These are phyloP conservation scores for Drosophila rufa DNA, from an alignment of 1,140 invertebrate genomes.

Conservation along the genomic window DNA sequence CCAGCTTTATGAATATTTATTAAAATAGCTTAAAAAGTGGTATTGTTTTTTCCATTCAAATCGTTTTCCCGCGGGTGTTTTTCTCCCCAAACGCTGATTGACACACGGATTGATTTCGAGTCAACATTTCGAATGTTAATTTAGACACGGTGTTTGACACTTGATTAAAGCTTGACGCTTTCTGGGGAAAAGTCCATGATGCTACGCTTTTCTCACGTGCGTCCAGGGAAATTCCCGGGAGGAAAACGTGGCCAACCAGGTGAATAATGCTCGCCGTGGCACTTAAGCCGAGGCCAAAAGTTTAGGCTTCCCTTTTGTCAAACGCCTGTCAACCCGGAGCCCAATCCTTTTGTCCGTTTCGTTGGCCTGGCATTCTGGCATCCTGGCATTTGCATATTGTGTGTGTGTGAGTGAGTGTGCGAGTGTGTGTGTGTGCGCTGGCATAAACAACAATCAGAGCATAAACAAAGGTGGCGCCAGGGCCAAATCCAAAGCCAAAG, in stretches of 20 bases:
- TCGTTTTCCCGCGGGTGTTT: not conserved
- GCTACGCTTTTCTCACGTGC: conserved; percentile 20
- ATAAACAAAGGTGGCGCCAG: conserved; percentile 54
- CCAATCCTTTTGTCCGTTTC: conserved; percentile 60
- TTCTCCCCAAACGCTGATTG: conserved; percentile 19
- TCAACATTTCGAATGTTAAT: conserved; percentile 34
- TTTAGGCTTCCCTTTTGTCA: conserved; percentile 54
- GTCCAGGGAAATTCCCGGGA: conserved; percentile 21
- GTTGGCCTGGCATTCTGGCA: conserved; percentile 15
- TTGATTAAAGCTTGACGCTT: conserved; percentile 52
- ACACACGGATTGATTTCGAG: conserved; percentile 33
- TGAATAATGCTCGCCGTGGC: conserved; percentile 48
- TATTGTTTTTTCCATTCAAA: not conserved
- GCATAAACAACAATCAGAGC: conserved; percentile 66
- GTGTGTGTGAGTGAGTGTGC: conserved; percentile 12
- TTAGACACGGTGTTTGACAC: conserved; percentile 36
- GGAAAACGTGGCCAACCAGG: conserved; percentile 30
- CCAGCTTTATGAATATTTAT: not conserved
- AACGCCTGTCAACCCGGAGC: conserved; percentile 53
- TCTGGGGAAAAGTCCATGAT: not conserved
- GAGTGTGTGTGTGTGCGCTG: conserved; percentile 17
- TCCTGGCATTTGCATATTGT: conserved; percentile 49
- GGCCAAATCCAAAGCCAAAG: conserved; percentile 25
- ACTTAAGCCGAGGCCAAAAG: conserved; percentile 53
- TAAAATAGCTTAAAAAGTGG: not conserved